These are phyloP conservation scores for Podarcis muralis DNA, from an alignment of 2,113 vertebrate genomes.

Conservation along the genomic window DNA sequence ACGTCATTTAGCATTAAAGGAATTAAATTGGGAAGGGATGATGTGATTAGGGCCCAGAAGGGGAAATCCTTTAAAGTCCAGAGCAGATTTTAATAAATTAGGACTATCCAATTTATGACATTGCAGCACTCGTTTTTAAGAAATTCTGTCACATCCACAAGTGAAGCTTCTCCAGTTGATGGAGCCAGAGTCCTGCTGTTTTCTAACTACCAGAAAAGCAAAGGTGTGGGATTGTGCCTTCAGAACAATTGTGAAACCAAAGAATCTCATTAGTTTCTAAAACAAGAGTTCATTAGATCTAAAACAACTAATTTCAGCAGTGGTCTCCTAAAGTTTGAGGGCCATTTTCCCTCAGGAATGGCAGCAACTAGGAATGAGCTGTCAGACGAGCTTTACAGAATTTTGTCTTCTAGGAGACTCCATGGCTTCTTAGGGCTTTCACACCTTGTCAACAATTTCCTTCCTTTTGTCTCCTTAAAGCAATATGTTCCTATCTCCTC, in stretches of 20 bases:
- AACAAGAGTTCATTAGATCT: background rate
- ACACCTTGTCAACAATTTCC: background rate
- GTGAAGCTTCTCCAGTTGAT: background rate
- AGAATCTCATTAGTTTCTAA: background rate
- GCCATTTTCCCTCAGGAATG: background rate
- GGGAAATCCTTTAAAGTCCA: constrained; percentile 15
- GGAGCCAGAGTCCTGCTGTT: background rate
- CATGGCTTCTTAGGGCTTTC: background rate
- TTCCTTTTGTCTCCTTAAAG: background rate
- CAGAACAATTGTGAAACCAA: background rate
- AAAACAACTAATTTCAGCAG: background rate
- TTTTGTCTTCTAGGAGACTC: background rate
- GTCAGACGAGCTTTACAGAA: background rate
- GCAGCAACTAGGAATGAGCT: background rate
- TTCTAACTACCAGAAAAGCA: background rate
- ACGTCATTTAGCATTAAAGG: constrained; percentile 10
- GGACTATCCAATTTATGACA: background rate
- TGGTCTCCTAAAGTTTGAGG: background rate
- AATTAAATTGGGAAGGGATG: background rate
- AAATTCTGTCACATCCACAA: constrained; percentile 1
- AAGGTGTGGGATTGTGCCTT: background rate
- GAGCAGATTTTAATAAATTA: constrained; percentile 30
- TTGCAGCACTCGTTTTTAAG: constrained; percentile 25
- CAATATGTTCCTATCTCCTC: background rate
- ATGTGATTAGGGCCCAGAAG: background rate